Base-by-base conservation (phyloP, 2,113 vertebrate species). In the Pelusios castaneus region DNA sequence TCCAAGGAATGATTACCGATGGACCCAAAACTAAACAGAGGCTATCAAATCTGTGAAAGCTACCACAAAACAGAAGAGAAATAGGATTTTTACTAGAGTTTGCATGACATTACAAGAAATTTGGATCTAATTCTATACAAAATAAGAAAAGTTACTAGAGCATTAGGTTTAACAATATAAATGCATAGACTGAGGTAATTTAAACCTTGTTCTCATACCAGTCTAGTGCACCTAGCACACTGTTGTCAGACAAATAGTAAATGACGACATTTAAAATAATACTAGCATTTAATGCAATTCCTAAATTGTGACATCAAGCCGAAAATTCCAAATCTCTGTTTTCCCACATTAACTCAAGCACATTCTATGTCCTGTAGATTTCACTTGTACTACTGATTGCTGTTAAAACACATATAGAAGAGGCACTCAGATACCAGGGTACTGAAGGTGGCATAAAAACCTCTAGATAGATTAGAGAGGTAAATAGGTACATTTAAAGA, bases 1-100 rank as follows among this genome's bases (percentile, higher is more conserved):
- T 82, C 70, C 84, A 25, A 92, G 90, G 82, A 96, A 95, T 77
- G 55, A 89, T 95, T 78, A 41, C 31, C 38, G 41, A 27, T 60
- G 41, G 47, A 94, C 80, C n/a, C 24, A 82, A 47, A 75, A 85
- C 85, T 77, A 47, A 88, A 41, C 11, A 90, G 21, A 5, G 6
- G 67, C 78, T 14, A 3, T 49, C 73, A 91, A 90, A 90, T 77
- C 4, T 80, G 31, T 17, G 34, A 49, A 91, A 94, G 63, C 10
- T 54, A n/a, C 45, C 21, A 70, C 60, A 70, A 86, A 93, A 77
- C 2, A 87, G 38, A 89, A 90, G 1, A 90, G 1, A 58, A 45
- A 47, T 3, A 49, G 11, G 5, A 1, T 2, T 25, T 11, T 70
- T 87, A 54, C 38, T 1, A 85, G 58, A 84, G 63, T n/a, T 43